phyloP scores from a whole-genome alignment of 2,113 vertebrate species.

The Raja brachyura region DNA sequence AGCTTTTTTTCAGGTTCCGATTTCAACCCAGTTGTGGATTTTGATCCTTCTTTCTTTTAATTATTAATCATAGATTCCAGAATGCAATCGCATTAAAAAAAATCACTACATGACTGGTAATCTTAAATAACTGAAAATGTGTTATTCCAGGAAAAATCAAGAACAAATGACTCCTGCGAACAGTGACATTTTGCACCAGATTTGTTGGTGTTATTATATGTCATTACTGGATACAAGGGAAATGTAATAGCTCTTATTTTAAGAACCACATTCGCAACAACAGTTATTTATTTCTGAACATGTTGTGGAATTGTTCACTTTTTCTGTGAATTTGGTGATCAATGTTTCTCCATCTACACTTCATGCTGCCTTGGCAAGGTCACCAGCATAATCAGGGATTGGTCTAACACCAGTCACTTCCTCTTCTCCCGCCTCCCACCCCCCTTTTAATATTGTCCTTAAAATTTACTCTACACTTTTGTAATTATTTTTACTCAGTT shows the following conservation, averaged over 20 bases:
- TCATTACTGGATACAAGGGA: neutral
- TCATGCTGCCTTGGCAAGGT: neutral
- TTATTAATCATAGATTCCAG: neutral
- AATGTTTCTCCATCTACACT: neutral
- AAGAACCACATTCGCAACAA: neutral
- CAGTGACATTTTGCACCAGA: neutral
- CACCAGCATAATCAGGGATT: too few species aligned
- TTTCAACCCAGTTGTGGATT: neutral
- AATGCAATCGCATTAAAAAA: neutral
- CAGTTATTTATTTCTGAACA: neutral
- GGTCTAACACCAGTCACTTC: too few species aligned
- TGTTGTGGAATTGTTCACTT: neutral
- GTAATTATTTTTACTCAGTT: neutral
- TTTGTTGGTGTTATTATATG: neutral
- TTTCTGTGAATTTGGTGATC: neutral
- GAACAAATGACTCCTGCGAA: neutral
- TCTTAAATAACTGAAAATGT: neutral
- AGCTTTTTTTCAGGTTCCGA: neutral
- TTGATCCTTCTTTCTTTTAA: neutral
- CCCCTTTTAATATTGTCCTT: neutral
- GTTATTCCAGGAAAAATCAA: neutral
- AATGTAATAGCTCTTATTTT: neutral
- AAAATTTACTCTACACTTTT: neutral
- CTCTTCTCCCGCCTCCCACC: too few species aligned
- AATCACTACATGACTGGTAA: neutral